A percentile compares a stretch with the other conserved stretches of the same genome.
Evolutionary conservation across 2,888 invertebrate genomes (phyloP).

Genomic region (Bhutanitis thaidina): DNA sequence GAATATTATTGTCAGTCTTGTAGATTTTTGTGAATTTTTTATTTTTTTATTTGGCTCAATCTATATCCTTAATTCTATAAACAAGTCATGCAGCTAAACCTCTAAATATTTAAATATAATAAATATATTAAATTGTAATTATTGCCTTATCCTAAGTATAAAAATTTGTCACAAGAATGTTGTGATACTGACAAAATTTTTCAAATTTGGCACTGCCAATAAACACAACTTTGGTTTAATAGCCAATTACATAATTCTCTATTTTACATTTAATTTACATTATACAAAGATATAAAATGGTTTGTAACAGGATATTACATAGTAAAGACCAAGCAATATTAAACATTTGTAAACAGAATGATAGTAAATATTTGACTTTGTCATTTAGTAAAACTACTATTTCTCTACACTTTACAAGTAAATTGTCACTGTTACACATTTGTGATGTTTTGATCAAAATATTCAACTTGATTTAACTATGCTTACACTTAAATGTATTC

Average conservation of each 20-base stretch:
- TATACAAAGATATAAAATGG: constrained; percentile 13
- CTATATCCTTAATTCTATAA: constrained; percentile 61
- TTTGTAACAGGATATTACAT: constrained; percentile 15
- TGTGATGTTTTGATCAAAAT: constrained; percentile 43
- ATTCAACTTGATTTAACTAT: constrained; percentile 24
- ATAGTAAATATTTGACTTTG: constrained; percentile 28
- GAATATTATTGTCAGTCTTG: constrained; percentile 80
- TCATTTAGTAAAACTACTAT: constrained; percentile 25
- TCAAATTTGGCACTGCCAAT: constrained; percentile 64
- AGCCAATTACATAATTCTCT: constrained; percentile 48
- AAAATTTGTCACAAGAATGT: constrained; percentile 51
- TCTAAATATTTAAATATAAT: constrained; percentile 66
- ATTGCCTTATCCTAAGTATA: constrained; percentile 53
- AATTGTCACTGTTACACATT: constrained; percentile 32
- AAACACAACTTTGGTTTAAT: constrained; percentile 64
- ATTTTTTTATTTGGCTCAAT: constrained; percentile 68
- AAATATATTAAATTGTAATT: constrained; percentile 69
- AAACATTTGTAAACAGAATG: constrained; percentile 20
- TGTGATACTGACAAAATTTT: constrained; percentile 51
- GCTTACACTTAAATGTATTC: constrained; percentile 32
- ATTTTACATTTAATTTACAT: constrained; percentile 5
- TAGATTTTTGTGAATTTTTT: constrained; percentile 70
- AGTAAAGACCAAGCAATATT: constrained; percentile 14
- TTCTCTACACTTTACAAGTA: constrained; percentile 20
- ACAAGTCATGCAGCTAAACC: constrained; percentile 72